Percentiles rank a stretch among this genome's conserved stretches.
Conservation (phyloP, 2,888 invertebrate species). For the Caradrina clavipalpis region DNA sequence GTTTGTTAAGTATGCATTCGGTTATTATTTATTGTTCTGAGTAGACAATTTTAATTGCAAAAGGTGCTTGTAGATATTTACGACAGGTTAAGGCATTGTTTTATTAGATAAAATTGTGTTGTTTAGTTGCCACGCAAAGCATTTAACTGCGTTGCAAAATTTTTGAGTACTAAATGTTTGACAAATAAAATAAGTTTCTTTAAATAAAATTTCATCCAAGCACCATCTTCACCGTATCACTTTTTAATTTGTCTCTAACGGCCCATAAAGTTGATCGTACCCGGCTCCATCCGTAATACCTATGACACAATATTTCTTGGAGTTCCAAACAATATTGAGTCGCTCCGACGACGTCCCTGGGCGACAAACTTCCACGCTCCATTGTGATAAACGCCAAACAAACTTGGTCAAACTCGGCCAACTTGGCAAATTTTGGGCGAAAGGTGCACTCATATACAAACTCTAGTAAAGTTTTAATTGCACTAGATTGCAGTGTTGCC, state of each 20-base stretch:
- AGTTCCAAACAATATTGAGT: constrained; percentile 80
- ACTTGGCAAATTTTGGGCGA: constrained; percentile 81
- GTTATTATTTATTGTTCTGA: constrained; percentile 57
- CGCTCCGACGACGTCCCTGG: constrained; percentile 67
- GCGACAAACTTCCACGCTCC: constrained; percentile 74
- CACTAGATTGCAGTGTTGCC: constrained; percentile 79
- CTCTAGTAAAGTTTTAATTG: constrained; percentile 86
- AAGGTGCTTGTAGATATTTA: neutral
- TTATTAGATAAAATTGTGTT: neutral
- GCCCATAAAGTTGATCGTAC: constrained; percentile 58
- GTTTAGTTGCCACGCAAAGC: neutral
- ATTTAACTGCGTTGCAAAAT: neutral
- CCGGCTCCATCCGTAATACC: constrained; percentile 49
- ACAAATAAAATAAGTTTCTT: neutral
- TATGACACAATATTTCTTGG: constrained; percentile 75
- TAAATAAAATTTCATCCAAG: constrained; percentile 7
- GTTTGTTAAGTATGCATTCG: constrained; percentile 58
- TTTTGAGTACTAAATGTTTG: neutral
- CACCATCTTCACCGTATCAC: constrained; percentile 31
- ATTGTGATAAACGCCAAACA: constrained; percentile 80
- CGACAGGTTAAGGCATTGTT: too few relatives aligned
- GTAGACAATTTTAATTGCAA: constrained; percentile 20
- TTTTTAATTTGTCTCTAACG: constrained; percentile 57
- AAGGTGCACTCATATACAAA: constrained; percentile 88
- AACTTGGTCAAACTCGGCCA: constrained; percentile 71